Conservation (phyloP, 2,113 vertebrate species). For the Silurus meridionalis region DNA sequence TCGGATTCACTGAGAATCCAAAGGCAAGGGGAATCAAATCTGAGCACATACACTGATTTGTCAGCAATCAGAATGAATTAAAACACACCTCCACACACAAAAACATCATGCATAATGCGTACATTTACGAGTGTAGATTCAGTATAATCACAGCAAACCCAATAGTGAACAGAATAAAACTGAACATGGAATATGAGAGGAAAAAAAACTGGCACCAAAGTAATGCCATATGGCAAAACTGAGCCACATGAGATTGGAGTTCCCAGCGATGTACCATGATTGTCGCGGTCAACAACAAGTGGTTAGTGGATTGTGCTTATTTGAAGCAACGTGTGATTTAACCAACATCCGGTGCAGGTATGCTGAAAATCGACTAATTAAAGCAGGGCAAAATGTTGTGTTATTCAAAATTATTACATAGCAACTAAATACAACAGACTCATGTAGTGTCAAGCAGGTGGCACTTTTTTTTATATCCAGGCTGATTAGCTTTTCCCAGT, state of each 20-base stretch:
- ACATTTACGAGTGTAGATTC: background rate
- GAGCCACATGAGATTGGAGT: background rate
- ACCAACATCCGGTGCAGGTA: background rate
- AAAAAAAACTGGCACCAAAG: background rate
- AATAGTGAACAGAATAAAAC: background rate
- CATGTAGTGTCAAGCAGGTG: background rate
- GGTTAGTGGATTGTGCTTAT: background rate
- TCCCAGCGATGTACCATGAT: background rate
- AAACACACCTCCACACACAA: background rate
- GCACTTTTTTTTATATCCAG: background rate
- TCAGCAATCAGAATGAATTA: background rate
- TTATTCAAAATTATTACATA: slow-evolving; percentile 22
- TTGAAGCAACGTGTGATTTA: slow-evolving; percentile 23
- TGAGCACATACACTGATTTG: background rate
- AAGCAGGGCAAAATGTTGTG: background rate
- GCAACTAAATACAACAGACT: slow-evolving; percentile 19
- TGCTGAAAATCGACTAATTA: background rate
- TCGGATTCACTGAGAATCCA: background rate
- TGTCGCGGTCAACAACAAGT: background rate
- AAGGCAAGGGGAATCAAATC: background rate
- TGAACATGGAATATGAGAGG: background rate
- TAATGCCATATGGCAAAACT: background rate
- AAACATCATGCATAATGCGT: background rate
- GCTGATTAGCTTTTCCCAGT: background rate
- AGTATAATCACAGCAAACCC: background rate